Evolutionary conservation across 2,797 vertebrate species (phyloP).

Genomic region (Botia kubotai): DNA sequence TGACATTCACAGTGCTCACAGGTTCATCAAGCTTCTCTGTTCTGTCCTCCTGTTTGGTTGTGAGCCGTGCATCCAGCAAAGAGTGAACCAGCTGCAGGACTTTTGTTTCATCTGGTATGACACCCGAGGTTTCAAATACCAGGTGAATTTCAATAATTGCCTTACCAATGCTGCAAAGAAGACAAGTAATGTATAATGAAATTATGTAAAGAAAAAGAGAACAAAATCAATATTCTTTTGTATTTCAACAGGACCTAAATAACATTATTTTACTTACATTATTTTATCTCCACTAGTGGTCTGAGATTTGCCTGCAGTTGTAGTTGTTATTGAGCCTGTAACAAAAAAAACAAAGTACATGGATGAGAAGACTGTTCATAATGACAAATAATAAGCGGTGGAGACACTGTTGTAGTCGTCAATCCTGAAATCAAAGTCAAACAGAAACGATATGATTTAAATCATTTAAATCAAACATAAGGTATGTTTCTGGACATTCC

Average conservation of each 20-base stretch:
- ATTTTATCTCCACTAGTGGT: background rate
- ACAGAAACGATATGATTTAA: background rate
- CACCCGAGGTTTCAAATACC: conserved; percentile 4
- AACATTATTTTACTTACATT: background rate
- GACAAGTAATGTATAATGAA: background rate
- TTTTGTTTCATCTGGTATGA: background rate
- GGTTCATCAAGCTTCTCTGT: background rate
- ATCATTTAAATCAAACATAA: background rate
- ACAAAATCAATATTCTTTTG: background rate
- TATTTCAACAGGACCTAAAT: background rate
- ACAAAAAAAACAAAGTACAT: background rate
- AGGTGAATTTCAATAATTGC: conserved; percentile 38
- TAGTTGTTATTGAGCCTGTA: background rate
- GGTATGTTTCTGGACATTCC: background rate
- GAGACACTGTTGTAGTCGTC: too few species aligned
- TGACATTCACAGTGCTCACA: background rate
- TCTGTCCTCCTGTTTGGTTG: background rate
- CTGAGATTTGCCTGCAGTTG: background rate
- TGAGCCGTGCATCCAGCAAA: background rate
- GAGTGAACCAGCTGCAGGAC: background rate
- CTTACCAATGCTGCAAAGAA: conserved; percentile 17
- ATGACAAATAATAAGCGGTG: too few species aligned
- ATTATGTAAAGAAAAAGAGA: background rate
- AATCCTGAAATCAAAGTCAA: too few species aligned
- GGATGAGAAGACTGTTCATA: background rate